Conservation (phyloP, 1,140 invertebrate species). For the Proctacanthus coquilletti region DNA sequence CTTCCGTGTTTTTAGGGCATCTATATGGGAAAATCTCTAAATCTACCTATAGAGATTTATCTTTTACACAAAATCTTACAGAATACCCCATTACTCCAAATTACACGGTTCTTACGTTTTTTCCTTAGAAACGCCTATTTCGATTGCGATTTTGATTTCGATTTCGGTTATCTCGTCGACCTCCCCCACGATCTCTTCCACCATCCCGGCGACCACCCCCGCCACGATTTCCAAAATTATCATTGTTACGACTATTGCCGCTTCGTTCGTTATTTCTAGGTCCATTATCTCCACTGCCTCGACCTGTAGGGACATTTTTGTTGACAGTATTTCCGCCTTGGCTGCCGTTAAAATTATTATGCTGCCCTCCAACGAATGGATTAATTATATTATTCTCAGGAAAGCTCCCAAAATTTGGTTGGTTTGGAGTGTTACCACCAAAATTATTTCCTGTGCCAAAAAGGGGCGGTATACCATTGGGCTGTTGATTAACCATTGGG, state of each 20-base stretch:
- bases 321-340: not conserved
- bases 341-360: not conserved
- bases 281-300: not conserved
- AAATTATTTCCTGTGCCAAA: not conserved
- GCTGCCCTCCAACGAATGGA: not conserved
- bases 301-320: not conserved
- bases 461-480: not conserved
- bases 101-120: too few relatives aligned
- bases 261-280: not conserved
- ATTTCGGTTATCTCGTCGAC: slow-evolving; percentile 17
- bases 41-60: too few relatives aligned
- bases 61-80: too few relatives aligned
- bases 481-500: slow-evolving; percentile 1
- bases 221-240: slow-evolving; percentile 2
- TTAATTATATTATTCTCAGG: not conserved
- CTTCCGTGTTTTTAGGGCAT: too few relatives aligned
- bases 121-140: not conserved
- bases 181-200: slow-evolving; percentile 13
- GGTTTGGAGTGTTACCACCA: not conserved
- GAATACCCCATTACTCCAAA: too few relatives aligned
- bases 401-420: not conserved
- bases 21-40: too few relatives aligned
- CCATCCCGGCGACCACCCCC: slow-evolving; percentile 9
- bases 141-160: slow-evolving; percentile 1
- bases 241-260: slow-evolving; percentile 10